Evolutionary conservation across 2,113 vertebrate genomes (phyloP).

Genomic region (Phyllostomus discolor): DNA sequence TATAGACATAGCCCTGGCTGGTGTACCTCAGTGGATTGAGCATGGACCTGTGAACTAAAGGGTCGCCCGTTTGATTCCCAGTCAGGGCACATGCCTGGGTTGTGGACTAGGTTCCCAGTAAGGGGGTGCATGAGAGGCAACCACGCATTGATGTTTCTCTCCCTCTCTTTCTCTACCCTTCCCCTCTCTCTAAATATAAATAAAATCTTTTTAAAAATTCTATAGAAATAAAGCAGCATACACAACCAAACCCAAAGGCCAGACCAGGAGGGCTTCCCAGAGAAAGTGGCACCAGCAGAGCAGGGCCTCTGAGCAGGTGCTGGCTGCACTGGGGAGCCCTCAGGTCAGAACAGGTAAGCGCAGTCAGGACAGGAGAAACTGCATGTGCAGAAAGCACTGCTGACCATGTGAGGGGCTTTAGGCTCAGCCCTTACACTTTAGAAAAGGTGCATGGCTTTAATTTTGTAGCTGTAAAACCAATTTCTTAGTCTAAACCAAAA

Average conservation of each 20-base stretch:
- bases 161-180: no score
- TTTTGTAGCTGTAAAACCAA: conserved; percentile 21
- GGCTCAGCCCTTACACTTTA: not conserved
- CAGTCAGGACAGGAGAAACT: not conserved
- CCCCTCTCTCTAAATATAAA: no score
- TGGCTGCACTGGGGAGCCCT: not conserved
- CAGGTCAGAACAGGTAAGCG: not conserved
- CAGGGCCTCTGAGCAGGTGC: not conserved
- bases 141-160: no score
- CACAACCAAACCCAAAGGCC: not conserved
- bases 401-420: not conserved
- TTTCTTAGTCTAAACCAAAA: conserved; percentile 36
- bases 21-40: no score
- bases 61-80: no score
- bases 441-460: conserved; percentile 12
- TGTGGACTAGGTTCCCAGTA: no score
- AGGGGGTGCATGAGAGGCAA: no score
- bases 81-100: no score
- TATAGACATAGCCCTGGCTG: not conserved
- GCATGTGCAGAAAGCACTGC: not conserved
- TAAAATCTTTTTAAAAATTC: not conserved
- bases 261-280: not conserved
- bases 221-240: not conserved
- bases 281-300: not conserved
- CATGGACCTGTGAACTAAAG: no score